Evolutionary conservation across 2,113 vertebrate species (phyloP).

Genomic region (Crotalus horridus): DNA sequence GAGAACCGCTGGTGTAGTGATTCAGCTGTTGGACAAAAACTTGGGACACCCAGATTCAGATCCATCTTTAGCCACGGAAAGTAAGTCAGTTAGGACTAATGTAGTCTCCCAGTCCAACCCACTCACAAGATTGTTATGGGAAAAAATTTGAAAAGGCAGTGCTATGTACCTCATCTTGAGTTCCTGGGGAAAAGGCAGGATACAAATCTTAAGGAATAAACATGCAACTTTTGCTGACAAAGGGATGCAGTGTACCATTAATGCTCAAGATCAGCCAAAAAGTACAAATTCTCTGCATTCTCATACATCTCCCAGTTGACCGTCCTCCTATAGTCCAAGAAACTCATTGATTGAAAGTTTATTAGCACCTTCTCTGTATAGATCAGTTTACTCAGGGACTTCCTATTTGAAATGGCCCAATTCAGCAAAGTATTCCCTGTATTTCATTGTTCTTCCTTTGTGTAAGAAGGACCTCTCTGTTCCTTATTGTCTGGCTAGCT

Average conservation of each 20-base stretch:
- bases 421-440: not conserved
- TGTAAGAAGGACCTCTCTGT: no score
- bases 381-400: not conserved
- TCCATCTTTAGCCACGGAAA: not conserved
- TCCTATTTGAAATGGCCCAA: not conserved
- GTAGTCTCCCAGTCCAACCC: not conserved
- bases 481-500: no score
- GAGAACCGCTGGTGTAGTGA: not conserved
- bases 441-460: no score
- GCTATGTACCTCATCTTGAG: not conserved
- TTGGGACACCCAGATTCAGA: not conserved
- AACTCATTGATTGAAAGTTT: not conserved
- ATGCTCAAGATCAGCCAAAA: not conserved
- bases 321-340: not conserved
- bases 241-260: no score
- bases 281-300: not conserved
- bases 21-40: not conserved
- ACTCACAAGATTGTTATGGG: not conserved
- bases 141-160: not conserved
- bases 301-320: not conserved
- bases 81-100: not conserved
- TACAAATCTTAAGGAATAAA: not conserved
- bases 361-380: not conserved
- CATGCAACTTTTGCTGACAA: not conserved
- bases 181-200: not conserved